A percentile compares a stretch with the other conserved stretches of the same genome.
phyloP scores from a whole-genome alignment of 2,888 invertebrate genomes.

The Melieria picta region DNA sequence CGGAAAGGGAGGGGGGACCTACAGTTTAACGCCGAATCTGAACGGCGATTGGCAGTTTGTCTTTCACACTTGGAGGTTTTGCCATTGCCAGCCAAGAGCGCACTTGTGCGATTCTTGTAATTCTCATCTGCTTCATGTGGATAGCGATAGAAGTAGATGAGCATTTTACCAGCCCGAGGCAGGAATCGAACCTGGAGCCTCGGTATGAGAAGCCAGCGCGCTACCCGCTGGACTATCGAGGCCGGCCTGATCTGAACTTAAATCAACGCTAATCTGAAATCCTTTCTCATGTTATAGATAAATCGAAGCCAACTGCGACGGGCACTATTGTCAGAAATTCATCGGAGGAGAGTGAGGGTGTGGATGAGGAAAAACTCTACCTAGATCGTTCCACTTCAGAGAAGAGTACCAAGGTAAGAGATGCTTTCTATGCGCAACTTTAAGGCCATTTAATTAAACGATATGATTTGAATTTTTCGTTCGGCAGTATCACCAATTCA shows the following conservation, averaged over 20 bases:
- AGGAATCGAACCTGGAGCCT: too few species aligned
- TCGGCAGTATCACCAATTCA: constrained; percentile 42
- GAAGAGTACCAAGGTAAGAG: constrained; percentile 61
- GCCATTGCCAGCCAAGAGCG: too few species aligned
- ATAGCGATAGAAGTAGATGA: too few species aligned
- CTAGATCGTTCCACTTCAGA: constrained; percentile 72
- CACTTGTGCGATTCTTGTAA: too few species aligned
- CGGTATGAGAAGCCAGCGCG: too few species aligned
- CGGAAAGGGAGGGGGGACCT: too few species aligned
- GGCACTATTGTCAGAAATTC: constrained; percentile 40
- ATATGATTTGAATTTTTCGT: background rate
- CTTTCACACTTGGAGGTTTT: too few species aligned
- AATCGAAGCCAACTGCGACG: constrained; percentile 7
- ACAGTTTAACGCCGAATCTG: too few species aligned
- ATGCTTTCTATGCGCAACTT: background rate
- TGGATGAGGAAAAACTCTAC: constrained; percentile 75
- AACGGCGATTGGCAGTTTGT: too few species aligned
- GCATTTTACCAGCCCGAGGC: too few species aligned
- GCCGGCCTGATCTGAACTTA: background rate
- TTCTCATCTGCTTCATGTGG: too few species aligned
- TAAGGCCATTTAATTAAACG: background rate
- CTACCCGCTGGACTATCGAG: background rate
- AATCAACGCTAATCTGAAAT: background rate
- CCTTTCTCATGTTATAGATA: background rate
- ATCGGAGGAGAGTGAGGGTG: constrained; percentile 67